A percentile compares a stretch with the other conserved stretches of the same genome.
Conservation (phyloP, 2,888 invertebrate genomes). For the Gastracanthus pulcherrimus region DNA sequence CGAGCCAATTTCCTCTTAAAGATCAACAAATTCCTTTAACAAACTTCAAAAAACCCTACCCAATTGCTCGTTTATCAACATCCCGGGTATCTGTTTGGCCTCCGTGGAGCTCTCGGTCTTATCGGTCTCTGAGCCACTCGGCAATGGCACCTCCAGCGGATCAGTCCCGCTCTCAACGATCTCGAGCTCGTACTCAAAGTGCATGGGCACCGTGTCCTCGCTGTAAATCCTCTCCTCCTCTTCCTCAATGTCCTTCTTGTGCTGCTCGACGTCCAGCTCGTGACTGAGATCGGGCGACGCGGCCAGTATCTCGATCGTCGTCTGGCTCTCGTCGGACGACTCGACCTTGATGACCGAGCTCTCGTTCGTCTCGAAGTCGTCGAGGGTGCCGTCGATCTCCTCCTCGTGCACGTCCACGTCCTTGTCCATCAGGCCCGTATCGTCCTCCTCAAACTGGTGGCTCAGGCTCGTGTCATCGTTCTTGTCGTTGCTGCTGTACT, state of each 20-base stretch:
- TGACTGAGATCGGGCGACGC: conserved; percentile 66
- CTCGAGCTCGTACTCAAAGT: conserved; percentile 72
- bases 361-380: conserved; percentile 56
- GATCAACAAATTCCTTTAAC: too few species aligned
- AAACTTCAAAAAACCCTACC: conserved; percentile 26
- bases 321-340: conserved; percentile 74
- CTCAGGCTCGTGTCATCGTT: not conserved
- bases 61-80: conserved; percentile 38
- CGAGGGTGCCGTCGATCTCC: conserved; percentile 46
- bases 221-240: conserved; percentile 63
- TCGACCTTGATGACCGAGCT: conserved; percentile 71
- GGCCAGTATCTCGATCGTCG: conserved; percentile 73
- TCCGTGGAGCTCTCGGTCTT: conserved; percentile 26
- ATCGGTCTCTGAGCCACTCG: conserved; percentile 8
- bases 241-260: not conserved
- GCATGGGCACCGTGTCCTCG: conserved; percentile 70
- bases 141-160: conserved; percentile 61
- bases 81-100: conserved; percentile 14
- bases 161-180: conserved; percentile 67
- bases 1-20: too few species aligned
- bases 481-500: not conserved
- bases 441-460: not conserved
- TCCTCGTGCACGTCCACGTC: conserved; percentile 54
- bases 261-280: conserved; percentile 25
- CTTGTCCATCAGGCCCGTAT: conserved; percentile 34